Base-by-base conservation (phyloP, 2,797 vertebrate genomes). In the Mustela erminea region DNA sequence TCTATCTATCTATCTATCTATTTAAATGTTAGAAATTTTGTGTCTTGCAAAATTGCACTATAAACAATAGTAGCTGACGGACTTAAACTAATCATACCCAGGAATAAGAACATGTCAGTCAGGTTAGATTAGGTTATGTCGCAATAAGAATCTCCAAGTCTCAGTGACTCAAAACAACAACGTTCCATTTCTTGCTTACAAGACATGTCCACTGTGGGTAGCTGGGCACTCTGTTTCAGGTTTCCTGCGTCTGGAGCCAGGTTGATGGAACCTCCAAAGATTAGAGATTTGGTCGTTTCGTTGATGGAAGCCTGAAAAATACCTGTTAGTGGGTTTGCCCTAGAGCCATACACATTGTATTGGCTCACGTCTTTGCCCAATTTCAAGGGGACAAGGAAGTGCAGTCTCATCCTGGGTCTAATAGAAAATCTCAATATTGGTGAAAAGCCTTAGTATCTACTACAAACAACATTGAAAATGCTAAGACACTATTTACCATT, bases 351-450 rank as follows among this genome's bases (percentile, higher is more conserved):
- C 7, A 90, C 27, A 52, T 80, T 91, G 72, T 70, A 88, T 96
- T 97, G 87, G 52, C 20, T 82, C 43, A 52, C 14, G 0, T 64
- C 35, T 90, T 38, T 93, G 58, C n/a, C 12, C 52, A 93, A 14
- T 95, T 92, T 90, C 58, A 95, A 93, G 54, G 46, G 10, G 35
- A 0, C 7, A 52, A 38, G 46, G 32, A 93, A 90, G 29, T 80
- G 35, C 18, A 41, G 7, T 89, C 49, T 95, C 27, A 87, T 15
- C 13, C 35, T 87, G 35, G 27, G 8, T 21, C 86, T 90, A 74
- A 58, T 32, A 52, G 88, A 77, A 89, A 93, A 95, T 58, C 62
- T 80, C 75, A 5, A 27, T 87, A 91, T 94, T 70, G 35, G 80
- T 83, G 60, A 95, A 54, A 32, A 66, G 25, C 3, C 38, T 86